Conservation (phyloP, 2,113 vertebrate genomes). For the Smithornis capensis region DNA sequence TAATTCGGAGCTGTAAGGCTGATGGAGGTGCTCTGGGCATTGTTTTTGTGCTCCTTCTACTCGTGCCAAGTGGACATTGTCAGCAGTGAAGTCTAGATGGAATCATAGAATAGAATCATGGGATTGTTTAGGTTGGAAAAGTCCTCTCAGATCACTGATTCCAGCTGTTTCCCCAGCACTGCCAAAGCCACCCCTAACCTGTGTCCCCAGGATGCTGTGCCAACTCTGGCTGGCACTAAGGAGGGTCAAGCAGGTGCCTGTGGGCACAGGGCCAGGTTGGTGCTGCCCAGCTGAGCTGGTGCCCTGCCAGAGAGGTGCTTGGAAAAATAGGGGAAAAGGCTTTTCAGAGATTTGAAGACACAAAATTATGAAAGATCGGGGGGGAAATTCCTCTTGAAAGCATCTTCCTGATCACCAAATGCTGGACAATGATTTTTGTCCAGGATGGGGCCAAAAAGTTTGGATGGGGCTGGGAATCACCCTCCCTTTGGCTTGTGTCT, state of each 20-base stretch:
- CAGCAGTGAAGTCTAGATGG: fast-evolving
- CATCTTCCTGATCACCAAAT: background rate
- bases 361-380: background rate
- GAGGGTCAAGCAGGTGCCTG: fast-evolving
- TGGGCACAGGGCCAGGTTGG: fast-evolving
- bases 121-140: background rate
- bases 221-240: background rate
- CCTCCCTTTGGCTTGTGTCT: background rate
- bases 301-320: background rate
- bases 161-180: background rate
- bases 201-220: background rate
- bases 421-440: background rate
- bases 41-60: background rate
- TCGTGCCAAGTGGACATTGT: fast-evolving
- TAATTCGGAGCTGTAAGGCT: fast-evolving
- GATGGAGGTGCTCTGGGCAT: fast-evolving
- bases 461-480: background rate
- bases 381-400: background rate
- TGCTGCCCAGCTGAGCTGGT: fast-evolving
- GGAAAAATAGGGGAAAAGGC: background rate
- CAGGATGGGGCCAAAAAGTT: background rate
- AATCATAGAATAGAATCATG: fast-evolving
- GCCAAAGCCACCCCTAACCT: background rate
- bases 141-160: fast-evolving
- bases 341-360: background rate